These are phyloP conservation scores for Mixornis gularis DNA, from an alignment of 2,113 vertebrate species.

Conservation along the genomic window DNA sequence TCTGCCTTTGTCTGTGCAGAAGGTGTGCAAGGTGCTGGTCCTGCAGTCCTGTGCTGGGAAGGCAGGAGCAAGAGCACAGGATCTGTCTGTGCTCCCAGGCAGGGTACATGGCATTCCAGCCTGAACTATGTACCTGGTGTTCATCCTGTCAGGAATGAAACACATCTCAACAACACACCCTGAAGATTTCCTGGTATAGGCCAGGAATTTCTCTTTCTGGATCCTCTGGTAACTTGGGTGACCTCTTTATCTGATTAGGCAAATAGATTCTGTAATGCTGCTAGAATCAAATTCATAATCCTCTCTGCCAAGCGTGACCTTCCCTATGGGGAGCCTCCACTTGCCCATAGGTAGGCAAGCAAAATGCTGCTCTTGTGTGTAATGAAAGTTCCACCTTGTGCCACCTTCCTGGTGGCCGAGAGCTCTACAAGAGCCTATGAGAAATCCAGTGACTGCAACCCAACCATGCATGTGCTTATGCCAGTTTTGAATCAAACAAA, in stretches of 20 bases:
- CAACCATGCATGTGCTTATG: background rate
- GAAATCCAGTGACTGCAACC: background rate
- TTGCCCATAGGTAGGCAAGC: accelerated
- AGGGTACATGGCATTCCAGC: background rate
- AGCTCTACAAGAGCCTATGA: background rate
- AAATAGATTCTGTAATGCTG: background rate
- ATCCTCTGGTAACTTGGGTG: background rate
- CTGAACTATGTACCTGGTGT: background rate
- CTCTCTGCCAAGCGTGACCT: background rate
- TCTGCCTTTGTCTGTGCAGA: background rate
- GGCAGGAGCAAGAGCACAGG: background rate
- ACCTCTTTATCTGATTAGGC: background rate
- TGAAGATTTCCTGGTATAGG: background rate
- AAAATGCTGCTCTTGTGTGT: background rate
- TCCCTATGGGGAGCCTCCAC: background rate
- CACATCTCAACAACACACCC: background rate
- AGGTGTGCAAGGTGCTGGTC: background rate
- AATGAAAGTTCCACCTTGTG: background rate
- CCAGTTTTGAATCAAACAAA: background rate
- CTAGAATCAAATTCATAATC: background rate
- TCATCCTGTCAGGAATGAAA: background rate
- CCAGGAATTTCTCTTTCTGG: background rate
- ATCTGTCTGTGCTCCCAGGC: background rate
- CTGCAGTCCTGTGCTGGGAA: background rate
- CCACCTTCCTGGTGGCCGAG: background rate